Conservation (phyloP, 1,140 invertebrate genomes). For the Alviniconcha marisindica region DNA sequence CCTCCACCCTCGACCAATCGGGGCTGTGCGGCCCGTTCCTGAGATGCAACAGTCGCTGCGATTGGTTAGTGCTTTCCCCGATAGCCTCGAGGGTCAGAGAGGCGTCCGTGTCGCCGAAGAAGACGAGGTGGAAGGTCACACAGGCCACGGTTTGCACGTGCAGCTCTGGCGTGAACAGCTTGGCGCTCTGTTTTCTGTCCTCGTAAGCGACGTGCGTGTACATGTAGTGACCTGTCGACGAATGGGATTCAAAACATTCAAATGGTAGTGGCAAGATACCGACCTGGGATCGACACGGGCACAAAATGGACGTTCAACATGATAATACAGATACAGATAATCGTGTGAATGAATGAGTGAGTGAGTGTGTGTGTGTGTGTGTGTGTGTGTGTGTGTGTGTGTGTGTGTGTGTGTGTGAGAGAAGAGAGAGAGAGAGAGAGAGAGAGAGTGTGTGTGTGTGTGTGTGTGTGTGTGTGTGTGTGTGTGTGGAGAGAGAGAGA, state of each 20-base stretch:
- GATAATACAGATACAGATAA: too few relatives aligned
- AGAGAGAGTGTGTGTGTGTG: too few relatives aligned
- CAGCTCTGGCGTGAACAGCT: conserved; percentile 25
- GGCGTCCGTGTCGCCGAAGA: conserved; percentile 14
- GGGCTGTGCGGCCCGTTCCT: not conserved
- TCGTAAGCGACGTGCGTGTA: conserved; percentile 41
- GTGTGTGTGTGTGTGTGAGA: too few relatives aligned
- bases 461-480: too few relatives aligned
- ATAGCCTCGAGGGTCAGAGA: conserved; percentile 23
- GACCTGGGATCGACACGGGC: too few relatives aligned
- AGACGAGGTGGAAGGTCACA: conserved; percentile 30
- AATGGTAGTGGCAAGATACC: too few relatives aligned
- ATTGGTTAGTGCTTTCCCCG: not conserved
- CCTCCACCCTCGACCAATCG: conserved; percentile 27
- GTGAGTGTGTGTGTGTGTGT: too few relatives aligned
- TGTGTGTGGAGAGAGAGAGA: not conserved
- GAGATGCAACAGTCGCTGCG: conserved; percentile 17
- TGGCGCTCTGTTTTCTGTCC: not conserved
- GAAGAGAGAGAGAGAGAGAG: too few relatives aligned
- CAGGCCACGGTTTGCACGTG: conserved; percentile 6
- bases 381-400: too few relatives aligned
- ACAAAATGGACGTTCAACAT: too few relatives aligned
- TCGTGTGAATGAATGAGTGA: too few relatives aligned
- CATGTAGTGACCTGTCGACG: conserved; percentile 49
- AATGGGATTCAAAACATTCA: not conserved